Evolutionary conservation across 2,888 invertebrate genomes (phyloP).

Genomic region (Nymphalis urticae): DNA sequence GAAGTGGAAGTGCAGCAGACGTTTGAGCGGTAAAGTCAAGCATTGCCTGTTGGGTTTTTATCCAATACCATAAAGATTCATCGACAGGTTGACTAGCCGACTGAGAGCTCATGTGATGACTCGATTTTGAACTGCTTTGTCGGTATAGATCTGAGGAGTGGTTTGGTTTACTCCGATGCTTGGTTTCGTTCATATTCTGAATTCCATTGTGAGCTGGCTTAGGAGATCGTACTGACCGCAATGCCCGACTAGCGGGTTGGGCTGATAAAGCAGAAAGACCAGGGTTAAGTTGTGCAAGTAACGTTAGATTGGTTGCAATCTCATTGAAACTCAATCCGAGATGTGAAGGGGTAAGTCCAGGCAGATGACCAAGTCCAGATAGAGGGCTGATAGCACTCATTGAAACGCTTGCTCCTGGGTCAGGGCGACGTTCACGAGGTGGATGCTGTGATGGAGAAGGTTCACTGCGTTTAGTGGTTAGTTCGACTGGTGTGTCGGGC

Average conservation of each 20-base stretch:
- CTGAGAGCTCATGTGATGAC: conserved; percentile 66
- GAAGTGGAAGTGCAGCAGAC: conserved; percentile 63
- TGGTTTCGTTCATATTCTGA: conserved; percentile 60
- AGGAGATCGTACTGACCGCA: conserved; percentile 74
- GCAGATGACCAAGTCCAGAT: conserved; percentile 81
- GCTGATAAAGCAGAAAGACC: conserved; percentile 69
- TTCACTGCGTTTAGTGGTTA: conserved; percentile 68
- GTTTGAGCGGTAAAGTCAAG: conserved; percentile 79
- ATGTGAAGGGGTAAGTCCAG: conserved; percentile 81
- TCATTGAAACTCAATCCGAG: conserved; percentile 84
- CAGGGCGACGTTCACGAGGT: conserved; percentile 67
- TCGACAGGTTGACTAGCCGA: conserved; percentile 77
- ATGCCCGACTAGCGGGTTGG: conserved; percentile 69
- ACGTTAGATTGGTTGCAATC: conserved; percentile 81
- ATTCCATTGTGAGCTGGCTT: conserved; percentile 72
- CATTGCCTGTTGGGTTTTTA: conserved; percentile 88
- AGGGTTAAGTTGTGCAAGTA: conserved; percentile 83
- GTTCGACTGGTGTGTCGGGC: conserved; percentile 57
- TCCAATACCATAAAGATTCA: conserved; percentile 88
- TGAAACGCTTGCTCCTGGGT: conserved; percentile 77
- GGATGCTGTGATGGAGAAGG: conserved; percentile 58
- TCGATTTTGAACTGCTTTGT: conserved; percentile 59
- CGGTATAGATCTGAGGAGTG: conserved; percentile 68
- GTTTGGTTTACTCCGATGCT: conserved; percentile 72
- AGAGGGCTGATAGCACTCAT: conserved; percentile 84